phyloP scores from a whole-genome alignment of 2,888 invertebrate species.

The Atethmia centrago region DNA sequence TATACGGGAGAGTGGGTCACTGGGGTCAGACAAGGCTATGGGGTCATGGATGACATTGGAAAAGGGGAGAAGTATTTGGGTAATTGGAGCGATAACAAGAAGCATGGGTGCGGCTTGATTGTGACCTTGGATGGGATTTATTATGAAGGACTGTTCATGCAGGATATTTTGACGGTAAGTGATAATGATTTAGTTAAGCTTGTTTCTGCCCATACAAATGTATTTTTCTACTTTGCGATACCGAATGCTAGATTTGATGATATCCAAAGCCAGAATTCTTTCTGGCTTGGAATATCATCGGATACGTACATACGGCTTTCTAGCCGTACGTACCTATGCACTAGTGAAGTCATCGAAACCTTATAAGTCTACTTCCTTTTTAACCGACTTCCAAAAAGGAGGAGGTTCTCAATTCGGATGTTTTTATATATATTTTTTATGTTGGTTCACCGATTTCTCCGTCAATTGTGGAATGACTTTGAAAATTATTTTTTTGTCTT shows the following conservation, averaged over 20 bases:
- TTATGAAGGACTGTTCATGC: slow-evolving; percentile 96
- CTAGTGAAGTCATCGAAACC: neutral
- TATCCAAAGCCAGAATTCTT: slow-evolving; percentile 3
- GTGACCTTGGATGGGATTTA: slow-evolving; percentile 97
- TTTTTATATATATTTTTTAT: too few relatives aligned
- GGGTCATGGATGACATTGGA: slow-evolving; percentile 96
- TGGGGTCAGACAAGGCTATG: slow-evolving; percentile 95
- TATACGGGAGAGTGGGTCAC: slow-evolving; percentile 97
- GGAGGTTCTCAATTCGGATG: too few relatives aligned
- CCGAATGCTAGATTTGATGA: neutral
- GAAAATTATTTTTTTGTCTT: too few relatives aligned
- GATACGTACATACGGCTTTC: too few relatives aligned
- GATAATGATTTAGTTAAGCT: neutral
- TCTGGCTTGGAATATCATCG: too few relatives aligned
- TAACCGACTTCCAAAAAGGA: too few relatives aligned
- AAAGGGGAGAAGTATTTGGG: slow-evolving; percentile 97
- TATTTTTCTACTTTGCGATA: neutral
- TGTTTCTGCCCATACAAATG: neutral
- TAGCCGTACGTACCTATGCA: too few relatives aligned
- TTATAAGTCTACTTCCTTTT: neutral
- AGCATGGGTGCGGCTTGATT: slow-evolving; percentile 95
- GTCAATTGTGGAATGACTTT: too few relatives aligned
- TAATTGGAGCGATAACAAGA: slow-evolving; percentile 95
- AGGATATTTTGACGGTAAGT: slow-evolving; percentile 94
- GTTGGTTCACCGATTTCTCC: too few relatives aligned